Evolutionary conservation across 1,140 invertebrate species (phyloP).

Genomic region (Drosophila sproati): DNA sequence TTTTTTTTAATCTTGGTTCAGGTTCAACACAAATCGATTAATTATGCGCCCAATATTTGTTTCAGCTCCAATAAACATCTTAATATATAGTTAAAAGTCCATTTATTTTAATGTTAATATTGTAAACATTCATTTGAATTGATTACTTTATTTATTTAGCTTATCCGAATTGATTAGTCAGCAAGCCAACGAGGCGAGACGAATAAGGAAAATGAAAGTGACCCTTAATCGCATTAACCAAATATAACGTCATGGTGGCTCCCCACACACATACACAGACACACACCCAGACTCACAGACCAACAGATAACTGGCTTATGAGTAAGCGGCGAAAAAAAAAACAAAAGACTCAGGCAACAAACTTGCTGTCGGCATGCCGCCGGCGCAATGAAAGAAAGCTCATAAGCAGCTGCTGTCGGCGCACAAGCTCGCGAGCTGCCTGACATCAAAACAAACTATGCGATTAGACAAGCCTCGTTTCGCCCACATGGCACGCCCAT

Average conservation of each 20-base stretch:
- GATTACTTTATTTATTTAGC: conserved; percentile 5
- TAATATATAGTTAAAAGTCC: background rate
- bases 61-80: too few relatives aligned
- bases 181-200: conserved; percentile 11
- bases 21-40: too few relatives aligned
- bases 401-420: conserved; percentile 44
- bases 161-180: conserved; percentile 20
- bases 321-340: conserved; percentile 22
- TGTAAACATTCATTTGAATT: conserved; percentile 9
- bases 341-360: conserved; percentile 57
- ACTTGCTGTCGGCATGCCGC: conserved; percentile 23
- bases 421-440: conserved; percentile 13
- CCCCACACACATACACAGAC: background rate
- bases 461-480: conserved; percentile 71
- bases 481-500: conserved; percentile 30
- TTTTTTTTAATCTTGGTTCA: too few relatives aligned
- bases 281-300: background rate
- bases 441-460: conserved; percentile 59
- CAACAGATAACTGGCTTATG: conserved; percentile 19
- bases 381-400: conserved; percentile 45
- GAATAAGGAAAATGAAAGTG: conserved; percentile 42
- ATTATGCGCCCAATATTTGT: too few relatives aligned
- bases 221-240: conserved; percentile 12
- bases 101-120: background rate
- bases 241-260: conserved; percentile 29